phyloP scores from a whole-genome alignment of 2,797 vertebrate species.

The Odontamblyopus lacepedii region DNA sequence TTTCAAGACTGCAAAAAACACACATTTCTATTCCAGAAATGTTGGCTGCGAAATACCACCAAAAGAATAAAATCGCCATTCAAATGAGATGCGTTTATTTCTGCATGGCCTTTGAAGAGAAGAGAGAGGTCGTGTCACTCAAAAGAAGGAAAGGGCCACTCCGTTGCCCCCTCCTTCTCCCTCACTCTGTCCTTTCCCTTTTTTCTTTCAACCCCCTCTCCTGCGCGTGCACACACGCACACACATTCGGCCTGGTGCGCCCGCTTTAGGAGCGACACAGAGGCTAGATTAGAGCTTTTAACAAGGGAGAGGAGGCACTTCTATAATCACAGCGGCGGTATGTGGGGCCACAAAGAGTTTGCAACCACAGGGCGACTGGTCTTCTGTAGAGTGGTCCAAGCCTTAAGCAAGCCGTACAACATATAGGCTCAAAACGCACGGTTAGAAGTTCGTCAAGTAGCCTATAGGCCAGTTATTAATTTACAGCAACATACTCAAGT shows the following conservation, averaged over 20 bases:
- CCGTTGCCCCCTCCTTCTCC: constrained; percentile 53
- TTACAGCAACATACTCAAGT: constrained; percentile 19
- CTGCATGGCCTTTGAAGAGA: constrained; percentile 80
- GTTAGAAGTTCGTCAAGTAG: constrained; percentile 50
- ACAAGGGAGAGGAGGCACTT: constrained; percentile 71
- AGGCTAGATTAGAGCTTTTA: constrained; percentile 76
- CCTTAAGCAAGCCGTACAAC: constrained; percentile 48
- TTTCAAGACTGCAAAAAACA: constrained; percentile 65
- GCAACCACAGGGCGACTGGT: constrained; percentile 60
- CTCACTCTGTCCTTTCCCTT: constrained; percentile 46
- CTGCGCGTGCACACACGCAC: constrained; percentile 44
- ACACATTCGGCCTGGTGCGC: constrained; percentile 65
- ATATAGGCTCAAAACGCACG: constrained; percentile 49
- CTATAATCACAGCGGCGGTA: constrained; percentile 73
- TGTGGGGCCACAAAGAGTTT: constrained; percentile 72
- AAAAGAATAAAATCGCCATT: constrained; percentile 66
- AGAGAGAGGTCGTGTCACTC: constrained; percentile 83
- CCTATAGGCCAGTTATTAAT: constrained; percentile 12
- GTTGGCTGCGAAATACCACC: constrained; percentile 63
- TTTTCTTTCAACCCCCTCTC: constrained; percentile 67
- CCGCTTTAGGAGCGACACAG: constrained; percentile 70
- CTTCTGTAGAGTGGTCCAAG: constrained; percentile 64
- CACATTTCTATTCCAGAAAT: constrained; percentile 67
- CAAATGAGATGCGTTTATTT: constrained; percentile 77
- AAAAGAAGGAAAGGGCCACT: constrained; percentile 76